These are phyloP conservation scores for Pollicipes pollicipes DNA, from an alignment of 1,140 invertebrate genomes.

Conservation along the genomic window DNA sequence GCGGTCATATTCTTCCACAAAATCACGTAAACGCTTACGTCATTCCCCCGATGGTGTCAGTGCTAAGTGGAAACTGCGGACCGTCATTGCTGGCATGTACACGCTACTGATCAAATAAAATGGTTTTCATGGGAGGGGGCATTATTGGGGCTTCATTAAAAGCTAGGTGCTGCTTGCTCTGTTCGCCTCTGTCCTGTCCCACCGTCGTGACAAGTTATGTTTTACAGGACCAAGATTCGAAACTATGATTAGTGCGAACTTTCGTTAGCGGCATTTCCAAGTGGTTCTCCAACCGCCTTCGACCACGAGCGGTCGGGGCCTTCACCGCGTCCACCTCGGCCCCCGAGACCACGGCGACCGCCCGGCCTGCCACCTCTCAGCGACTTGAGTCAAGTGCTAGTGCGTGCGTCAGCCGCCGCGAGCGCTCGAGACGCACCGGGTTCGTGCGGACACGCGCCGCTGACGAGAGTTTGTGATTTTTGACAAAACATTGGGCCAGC, in stretches of 20 bases:
- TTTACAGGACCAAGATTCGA: conserved; percentile 1
- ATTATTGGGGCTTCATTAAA: too few relatives aligned
- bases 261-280: neutral
- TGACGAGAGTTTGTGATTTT: neutral
- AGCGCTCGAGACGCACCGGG: neutral
- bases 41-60: too few relatives aligned
- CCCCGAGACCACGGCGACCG: neutral
- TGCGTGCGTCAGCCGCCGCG: neutral
- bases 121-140: too few relatives aligned
- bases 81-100: too few relatives aligned
- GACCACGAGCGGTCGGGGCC: neutral
- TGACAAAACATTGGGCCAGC: neutral
- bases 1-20: too few relatives aligned
- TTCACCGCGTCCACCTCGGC: neutral
- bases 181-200: too few relatives aligned
- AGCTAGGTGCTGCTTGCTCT: too few relatives aligned
- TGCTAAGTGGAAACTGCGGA: too few relatives aligned
- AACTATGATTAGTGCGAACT: conserved; percentile 1
- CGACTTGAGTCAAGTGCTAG: neutral
- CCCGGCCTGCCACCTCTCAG: neutral
- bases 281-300: neutral
- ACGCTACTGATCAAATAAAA: too few relatives aligned
- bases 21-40: too few relatives aligned
- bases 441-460: neutral
- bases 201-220: too few relatives aligned